Base-by-base conservation (phyloP, 2,888 invertebrate genomes). In the Rotaria magnacalcarata region DNA sequence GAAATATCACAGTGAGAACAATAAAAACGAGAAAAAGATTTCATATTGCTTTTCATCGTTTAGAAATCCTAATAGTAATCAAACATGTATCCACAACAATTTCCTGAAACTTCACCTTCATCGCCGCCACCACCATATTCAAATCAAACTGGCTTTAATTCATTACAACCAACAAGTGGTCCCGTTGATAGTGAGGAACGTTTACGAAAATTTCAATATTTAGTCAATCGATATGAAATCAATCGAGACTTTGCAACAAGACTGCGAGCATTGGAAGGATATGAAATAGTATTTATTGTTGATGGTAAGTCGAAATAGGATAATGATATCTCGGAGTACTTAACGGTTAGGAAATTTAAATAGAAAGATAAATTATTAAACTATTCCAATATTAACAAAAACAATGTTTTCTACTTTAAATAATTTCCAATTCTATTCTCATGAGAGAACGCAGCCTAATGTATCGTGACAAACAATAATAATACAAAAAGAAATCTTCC, bases 201-300 rank as follows among this genome's bases (percentile, higher is more conserved):
- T 14, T n/a, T 80, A n/a, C n/a, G 47, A 52, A 84, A 84, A 50
- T 84, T 84, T 54, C 58, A 84, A 41, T 50, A 54, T 54, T 14
- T 84, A 21, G 54, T 84, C 54, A 54, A 84, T 50, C 50, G 84
- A 54, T 60, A 84, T 41, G 84, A 60, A 52, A 84, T 84, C 1
- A 56, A 84, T 43, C 84, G 84, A 84, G 43, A 52, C 4, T 84
- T 80, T 80, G 80, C 80, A 24, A 47, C 80, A 80, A 24, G 80
- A 47, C 19, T 80, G 47, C 21, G 80, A 47, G 47, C 43, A 21
- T 80, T 80, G n/a, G 80, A 80, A 47, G 80, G 80, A 4, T 80
- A 80, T 80, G 80, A 80, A 80, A 80, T 80, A 5, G 80, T 80
- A 11, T 80, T 80, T 47, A 80, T 80, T 80, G 80, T 80, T 24